phyloP scores from a whole-genome alignment of 2,113 vertebrate species.

The Calidris pygmaea region DNA sequence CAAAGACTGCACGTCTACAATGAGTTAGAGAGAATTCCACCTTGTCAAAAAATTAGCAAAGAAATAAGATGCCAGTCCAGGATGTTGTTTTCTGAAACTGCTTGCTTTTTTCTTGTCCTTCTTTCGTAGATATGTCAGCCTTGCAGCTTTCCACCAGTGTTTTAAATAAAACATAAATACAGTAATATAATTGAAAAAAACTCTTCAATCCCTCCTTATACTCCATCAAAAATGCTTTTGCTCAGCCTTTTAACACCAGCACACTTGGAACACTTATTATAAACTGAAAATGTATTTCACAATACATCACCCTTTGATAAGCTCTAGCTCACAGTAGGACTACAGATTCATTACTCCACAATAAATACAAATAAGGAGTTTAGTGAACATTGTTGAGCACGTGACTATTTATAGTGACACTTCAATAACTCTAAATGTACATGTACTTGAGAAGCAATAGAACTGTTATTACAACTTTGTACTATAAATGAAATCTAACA shows the following conservation, averaged over 20 bases:
- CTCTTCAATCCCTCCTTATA: not conserved
- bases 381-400: not conserved
- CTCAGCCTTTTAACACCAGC: not conserved
- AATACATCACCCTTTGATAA: not conserved
- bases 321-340: not conserved
- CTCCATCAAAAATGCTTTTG: not conserved
- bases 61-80: not conserved
- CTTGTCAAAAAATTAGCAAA: not conserved
- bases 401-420: not conserved
- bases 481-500: not conserved
- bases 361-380: not conserved
- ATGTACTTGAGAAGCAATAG: not conserved
- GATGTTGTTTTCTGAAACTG: not conserved
- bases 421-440: not conserved
- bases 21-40: not conserved
- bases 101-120: not conserved
- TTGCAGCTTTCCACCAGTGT: not conserved
- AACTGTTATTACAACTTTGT: not conserved
- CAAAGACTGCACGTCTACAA: not conserved
- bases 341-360: not conserved
- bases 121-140: not conserved
- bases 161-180: not conserved
- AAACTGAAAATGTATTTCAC: not conserved
- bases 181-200: not conserved
- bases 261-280: not conserved